These are phyloP conservation scores for Poecilus cupreus DNA, from an alignment of 2,888 invertebrate species.

Conservation along the genomic window DNA sequence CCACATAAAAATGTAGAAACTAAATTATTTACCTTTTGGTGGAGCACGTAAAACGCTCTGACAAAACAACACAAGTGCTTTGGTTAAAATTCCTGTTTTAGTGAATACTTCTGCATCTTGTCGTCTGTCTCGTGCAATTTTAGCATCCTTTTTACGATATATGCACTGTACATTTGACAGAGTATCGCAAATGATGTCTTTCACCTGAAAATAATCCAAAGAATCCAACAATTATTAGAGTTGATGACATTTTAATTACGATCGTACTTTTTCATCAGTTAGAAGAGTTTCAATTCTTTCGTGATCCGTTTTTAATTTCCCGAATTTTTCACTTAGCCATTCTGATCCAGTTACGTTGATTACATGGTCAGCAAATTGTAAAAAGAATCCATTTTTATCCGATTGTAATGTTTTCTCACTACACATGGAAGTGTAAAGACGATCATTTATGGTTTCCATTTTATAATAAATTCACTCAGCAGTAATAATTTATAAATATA, in stretches of 20 bases:
- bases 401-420: conserved; percentile 85
- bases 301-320: conserved; percentile 75
- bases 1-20: neutral
- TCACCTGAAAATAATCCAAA: conserved; percentile 67
- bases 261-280: conserved; percentile 73
- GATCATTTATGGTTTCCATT: conserved; percentile 44
- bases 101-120: conserved; percentile 78
- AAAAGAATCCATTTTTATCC: conserved; percentile 84
- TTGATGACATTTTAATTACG: neutral
- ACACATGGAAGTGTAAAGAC: conserved; percentile 78
- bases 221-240: conserved; percentile 10
- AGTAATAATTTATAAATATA: neutral
- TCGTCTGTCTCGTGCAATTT: conserved; percentile 78
- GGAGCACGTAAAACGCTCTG: conserved; percentile 86
- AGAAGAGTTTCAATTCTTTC: conserved; percentile 77
- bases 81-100: conserved; percentile 74
- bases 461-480: conserved; percentile 7
- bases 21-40: conserved; percentile 73
- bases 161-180: conserved; percentile 81
- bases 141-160: conserved; percentile 80
- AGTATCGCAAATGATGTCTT: conserved; percentile 74
- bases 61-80: conserved; percentile 80
- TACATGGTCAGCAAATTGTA: conserved; percentile 79
- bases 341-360: conserved; percentile 74
- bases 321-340: conserved; percentile 80